Evolutionary conservation across 2,113 vertebrate species (phyloP), one percentile per base, ranked within the genome.

Genomic region (Vidua chalybeata): DNA sequence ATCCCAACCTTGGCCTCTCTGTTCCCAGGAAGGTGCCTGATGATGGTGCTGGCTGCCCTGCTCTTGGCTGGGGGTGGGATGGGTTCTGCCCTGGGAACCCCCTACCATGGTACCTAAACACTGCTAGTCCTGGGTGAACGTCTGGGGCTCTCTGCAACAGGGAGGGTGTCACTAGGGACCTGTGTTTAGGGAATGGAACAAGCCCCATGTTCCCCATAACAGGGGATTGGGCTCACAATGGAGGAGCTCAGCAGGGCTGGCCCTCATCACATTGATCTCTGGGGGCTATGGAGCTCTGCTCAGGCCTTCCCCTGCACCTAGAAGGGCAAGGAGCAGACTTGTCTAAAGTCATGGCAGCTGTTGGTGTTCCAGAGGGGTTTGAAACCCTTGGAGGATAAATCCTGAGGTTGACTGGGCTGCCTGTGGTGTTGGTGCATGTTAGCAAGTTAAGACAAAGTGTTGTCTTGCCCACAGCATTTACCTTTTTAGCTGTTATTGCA

Each of bases 171-270:
- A 22, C 48, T 31, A 41, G 37, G 3, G 3, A 18, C 31, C 27
- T 62, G 11, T 41, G 9, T 20, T 91, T n/a, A 41, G n/a, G 62
- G 33, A 59, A 28, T 0, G 1, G 41, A 18, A 64, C 35, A 28
- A 89, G 49, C 6, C 22, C 7, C 13, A 10, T 3, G 7, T 2
- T 51, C 28, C 18, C 22, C 41, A 39, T 24, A 37, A 16, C 4
- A 10, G 5, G 16, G 31, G 4, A 54, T 6, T 13, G 13, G 15
- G 31, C 0, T 0, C 27, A 23, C 0, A 0, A 7, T 33, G 12
- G 4, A 3, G 10, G 33, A 35, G 21, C 63, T 80, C n/a, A 39
- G n/a, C 52, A 48, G 20, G 3, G 2, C 26, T 4, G 2, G 13
- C 13, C n/a, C 55, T 68, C 4, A 6, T 22, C 31, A 49, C 33